Base-by-base conservation (phyloP, 2,888 invertebrate species). In the Spisula solida region DNA sequence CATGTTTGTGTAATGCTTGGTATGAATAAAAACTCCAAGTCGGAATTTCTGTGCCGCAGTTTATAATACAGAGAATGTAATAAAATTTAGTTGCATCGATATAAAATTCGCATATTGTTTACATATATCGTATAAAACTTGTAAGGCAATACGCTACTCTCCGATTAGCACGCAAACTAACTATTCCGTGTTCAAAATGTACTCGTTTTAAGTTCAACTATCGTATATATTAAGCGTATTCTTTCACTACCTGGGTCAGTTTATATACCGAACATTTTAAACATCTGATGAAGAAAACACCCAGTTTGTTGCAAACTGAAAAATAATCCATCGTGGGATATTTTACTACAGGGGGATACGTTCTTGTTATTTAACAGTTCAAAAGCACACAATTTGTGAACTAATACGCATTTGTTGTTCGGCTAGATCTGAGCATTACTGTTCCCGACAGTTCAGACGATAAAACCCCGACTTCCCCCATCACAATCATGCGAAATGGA, bases 71-170 rank as follows among this genome's bases (percentile, higher is more conserved):
- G 31, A 25, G 41, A 41, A 78, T 78, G 79, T 79, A 85, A 85
- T 85, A 85, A 85, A 85, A 85, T 55, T 75, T 70, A 31, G 75
- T 78, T 78, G 48, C 85, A 85, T 81, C 81, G 86, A 81, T 81
- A 86, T 81, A 70, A 81, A 86, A 86, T 55, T 60, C 86, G 48
- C 81, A 86, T 81, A 81, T 81, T 86, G 81, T 86, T 86, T 86
- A 86, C 86, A 81, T 86, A 86, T 81, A 81, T 51, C 18, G 81
- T 81, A 81, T 81, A 75, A 81, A 81, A 29, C 56, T 29, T 51
- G 86, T 86, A 86, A 86, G 81, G 66, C 56, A 86, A 86, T 86
- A 81, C 70, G 12, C 51, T 8, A 31, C 51, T 47, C 34, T 29
- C 81, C 29, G 75, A 31, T 51, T 51, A 55, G 31, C 85, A 85